A percentile compares a stretch with the other conserved stretches of the same genome.
Conservation (phyloP, 2,888 invertebrate genomes). For the Polylopha cassiicola region DNA sequence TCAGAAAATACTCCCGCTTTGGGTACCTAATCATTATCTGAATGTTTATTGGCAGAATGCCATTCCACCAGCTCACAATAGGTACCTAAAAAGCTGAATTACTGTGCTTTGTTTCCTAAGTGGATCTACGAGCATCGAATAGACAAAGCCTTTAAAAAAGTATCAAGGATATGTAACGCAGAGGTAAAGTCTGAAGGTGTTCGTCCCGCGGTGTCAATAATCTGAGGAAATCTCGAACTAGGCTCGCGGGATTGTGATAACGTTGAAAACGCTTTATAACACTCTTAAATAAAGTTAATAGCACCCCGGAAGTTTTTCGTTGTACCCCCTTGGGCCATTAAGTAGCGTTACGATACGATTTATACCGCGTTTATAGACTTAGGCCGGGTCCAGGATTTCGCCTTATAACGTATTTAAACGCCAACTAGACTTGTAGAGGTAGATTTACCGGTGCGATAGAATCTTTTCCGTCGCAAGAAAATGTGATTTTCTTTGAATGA, state of each 20-base stretch:
- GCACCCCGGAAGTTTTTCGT: slow-evolving; percentile 68
- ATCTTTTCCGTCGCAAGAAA: slow-evolving; percentile 29
- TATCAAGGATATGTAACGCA: slow-evolving; percentile 8
- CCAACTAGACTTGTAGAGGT: slow-evolving; percentile 58
- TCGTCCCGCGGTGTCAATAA: slow-evolving; percentile 52
- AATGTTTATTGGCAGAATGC: too few species aligned
- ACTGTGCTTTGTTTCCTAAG: too few species aligned
- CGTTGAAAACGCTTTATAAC: slow-evolving; percentile 72
- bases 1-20: too few species aligned
- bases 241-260: slow-evolving; percentile 62
- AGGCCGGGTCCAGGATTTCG: slow-evolving; percentile 49
- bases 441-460: slow-evolving; percentile 55
- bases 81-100: too few species aligned
- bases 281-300: slow-evolving; percentile 74
- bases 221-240: slow-evolving; percentile 54
- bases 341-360: slow-evolving; percentile 66
- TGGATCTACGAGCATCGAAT: too few species aligned
- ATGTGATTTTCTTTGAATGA: slow-evolving; percentile 12
- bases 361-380: slow-evolving; percentile 68
- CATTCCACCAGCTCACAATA: too few species aligned
- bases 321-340: slow-evolving; percentile 69
- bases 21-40: too few species aligned
- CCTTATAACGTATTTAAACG: slow-evolving; percentile 55
- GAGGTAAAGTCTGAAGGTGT: slow-evolving; percentile 16
- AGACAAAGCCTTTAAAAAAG: too few species aligned